Evolutionary conservation across 2,797 vertebrate species (phyloP), one percentile per base, ranked within the genome.

Genomic region (Clarias pachynema): DNA sequence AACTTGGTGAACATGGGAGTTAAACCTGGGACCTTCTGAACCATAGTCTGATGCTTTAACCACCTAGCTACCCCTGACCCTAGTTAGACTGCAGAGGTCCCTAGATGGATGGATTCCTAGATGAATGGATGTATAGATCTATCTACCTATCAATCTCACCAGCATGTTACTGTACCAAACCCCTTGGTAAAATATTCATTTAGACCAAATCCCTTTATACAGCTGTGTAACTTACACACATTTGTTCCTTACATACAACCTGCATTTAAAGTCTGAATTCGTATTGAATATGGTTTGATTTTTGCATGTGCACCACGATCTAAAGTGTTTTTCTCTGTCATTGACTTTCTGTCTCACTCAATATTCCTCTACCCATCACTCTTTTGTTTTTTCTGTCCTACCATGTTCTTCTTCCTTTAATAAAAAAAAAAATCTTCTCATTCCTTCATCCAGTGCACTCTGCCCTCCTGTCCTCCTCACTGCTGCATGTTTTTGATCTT

Each of bases 401-500:
- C 68, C 53, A 65, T 37, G 0, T 34, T 20, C 69, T 73, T 26
- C 49, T 80, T 26, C 40, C 68, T 89, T 62, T 85, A 73, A 8
- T 59, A 40, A 40, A 40, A 40, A 34, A 69, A 81, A 40, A 29
- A 72, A 16, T 79, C 3, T 82, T 56, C 40, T 44, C 68, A n/a
- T 57, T 59, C 60, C 34, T 81, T 74, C 26, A 56, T 73, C 20
- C 31, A 24, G 6, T 56, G 16, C 18, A 4, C 26, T 75, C 49
- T 69, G 18, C 34, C 44, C 1, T 79, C 72, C 34, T 83, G 24
- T 49, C 57, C 29, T 29, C 62, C 72, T 79, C 62, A 44, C 53
- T 20, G 44, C 82, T 40, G 29, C 53, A 22, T 77, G 26, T 77
- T 65, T 89, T 81, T 86, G 86, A 88, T 87, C 73, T 82, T 62